Percentiles rank a stretch among this genome's conserved stretches.
phyloP scores from a whole-genome alignment of 2,888 invertebrate genomes.

The Brachynemurus nebulosus region DNA sequence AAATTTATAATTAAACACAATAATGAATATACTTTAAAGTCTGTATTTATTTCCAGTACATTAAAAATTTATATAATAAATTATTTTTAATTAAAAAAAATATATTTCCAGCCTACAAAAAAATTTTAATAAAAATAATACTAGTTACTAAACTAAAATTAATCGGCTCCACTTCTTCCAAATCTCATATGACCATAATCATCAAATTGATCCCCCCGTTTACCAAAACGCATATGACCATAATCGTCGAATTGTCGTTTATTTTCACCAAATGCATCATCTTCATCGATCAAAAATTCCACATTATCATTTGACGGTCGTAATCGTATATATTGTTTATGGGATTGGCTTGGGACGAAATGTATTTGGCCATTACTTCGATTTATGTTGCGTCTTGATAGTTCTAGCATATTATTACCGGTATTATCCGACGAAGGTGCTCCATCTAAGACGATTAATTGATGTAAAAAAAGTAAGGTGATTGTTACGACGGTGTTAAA shows the following conservation, averaged over 20 bases:
- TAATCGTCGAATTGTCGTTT: conserved; percentile 45
- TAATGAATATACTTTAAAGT: neutral
- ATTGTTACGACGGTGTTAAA: too few species aligned
- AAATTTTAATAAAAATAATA: neutral
- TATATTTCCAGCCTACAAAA: neutral
- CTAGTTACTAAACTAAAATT: conserved; percentile 9
- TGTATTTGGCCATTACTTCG: too few species aligned
- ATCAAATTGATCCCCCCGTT: conserved; percentile 52
- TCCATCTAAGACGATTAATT: too few species aligned
- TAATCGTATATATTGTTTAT: conserved; percentile 20
- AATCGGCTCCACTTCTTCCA: conserved; percentile 39
- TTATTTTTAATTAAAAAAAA: too few species aligned
- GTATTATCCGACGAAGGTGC: too few species aligned
- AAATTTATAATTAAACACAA: neutral
- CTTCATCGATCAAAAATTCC: conserved; percentile 19
- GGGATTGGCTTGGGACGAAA: conserved; percentile 12
- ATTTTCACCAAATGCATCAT: conserved; percentile 32
- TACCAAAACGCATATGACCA: conserved; percentile 45
- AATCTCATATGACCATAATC: conserved; percentile 65
- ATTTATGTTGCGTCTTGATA: too few species aligned
- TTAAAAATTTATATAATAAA: too few species aligned
- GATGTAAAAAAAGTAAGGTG: too few species aligned
- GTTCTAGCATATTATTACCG: too few species aligned
- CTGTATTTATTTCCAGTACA: neutral
- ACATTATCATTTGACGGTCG: conserved; percentile 22